A percentile compares a stretch with the other conserved stretches of the same genome.
Evolutionary conservation across 2,797 vertebrate genomes (phyloP).

Genomic region (Orestias chungarensis): DNA sequence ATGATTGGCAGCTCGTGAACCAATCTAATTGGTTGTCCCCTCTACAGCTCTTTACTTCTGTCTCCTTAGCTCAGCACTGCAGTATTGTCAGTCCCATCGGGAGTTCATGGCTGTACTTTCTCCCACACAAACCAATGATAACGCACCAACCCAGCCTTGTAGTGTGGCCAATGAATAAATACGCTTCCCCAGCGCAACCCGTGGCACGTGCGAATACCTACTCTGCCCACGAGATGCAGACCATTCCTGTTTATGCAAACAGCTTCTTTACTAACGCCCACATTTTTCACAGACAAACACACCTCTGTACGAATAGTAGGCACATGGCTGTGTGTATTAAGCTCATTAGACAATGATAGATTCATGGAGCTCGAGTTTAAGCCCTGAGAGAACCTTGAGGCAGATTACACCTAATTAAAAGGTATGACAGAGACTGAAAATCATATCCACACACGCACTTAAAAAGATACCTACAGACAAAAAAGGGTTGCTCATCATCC

Average conservation of each 20-base stretch:
- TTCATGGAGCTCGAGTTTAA: conserved; percentile 54
- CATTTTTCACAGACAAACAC: conserved; percentile 18
- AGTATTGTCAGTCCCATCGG: conserved; percentile 60
- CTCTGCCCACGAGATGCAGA: conserved; percentile 16
- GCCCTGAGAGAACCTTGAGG: conserved; percentile 45
- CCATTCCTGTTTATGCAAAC: conserved; percentile 16
- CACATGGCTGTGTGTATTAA: conserved; percentile 12
- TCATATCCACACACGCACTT: conserved; percentile 13
- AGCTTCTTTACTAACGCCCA: conserved; percentile 38
- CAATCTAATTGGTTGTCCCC: conserved; percentile 63
- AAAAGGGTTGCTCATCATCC: conserved; percentile 21
- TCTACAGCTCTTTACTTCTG: conserved; percentile 49
- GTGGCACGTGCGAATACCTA: conserved; percentile 36
- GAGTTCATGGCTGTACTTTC: conserved; percentile 49
- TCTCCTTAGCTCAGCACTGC: conserved; percentile 66
- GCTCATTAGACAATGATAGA: conserved; percentile 64
- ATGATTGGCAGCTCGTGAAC: conserved; percentile 59
- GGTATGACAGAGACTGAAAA: conserved; percentile 20
- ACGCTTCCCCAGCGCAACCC: conserved; percentile 24
- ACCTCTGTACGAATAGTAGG: conserved; percentile 13
- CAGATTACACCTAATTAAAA: conserved; percentile 47
- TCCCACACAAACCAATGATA: conserved; percentile 36
- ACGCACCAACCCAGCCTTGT: conserved; percentile 15
- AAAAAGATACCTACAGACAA: conserved; percentile 8
- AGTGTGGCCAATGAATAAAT: conserved; percentile 22